Base-by-base conservation (phyloP, 2,113 vertebrate genomes). In the Australoheros scitulus region DNA sequence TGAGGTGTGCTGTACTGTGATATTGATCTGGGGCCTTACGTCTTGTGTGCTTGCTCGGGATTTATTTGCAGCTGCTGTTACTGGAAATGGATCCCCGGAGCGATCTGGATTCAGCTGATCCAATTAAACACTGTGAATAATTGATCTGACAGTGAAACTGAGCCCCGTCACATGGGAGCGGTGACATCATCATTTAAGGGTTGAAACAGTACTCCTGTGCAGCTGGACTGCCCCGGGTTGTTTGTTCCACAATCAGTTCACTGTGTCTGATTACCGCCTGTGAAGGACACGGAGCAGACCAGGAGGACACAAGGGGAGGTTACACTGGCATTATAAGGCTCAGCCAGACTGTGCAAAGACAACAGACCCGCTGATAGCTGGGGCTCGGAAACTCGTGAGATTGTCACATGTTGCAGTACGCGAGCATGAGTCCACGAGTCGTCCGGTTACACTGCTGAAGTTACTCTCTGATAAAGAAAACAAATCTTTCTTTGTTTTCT, bases 41-140 rank as follows among this genome's bases (percentile, higher is more conserved):
- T 87, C 89, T 84, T 50, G 77, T 86, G 81, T 88, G 87, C 89
- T 92, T 88, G 90, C 89, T 94, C 91, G 87, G 91, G 92, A 86
- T 91, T 93, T 94, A 95, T 94, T 94, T 92, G 90, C 89, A 92
- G 93, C 92, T 92, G 94, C 92, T 88, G 87, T 95, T 93, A 94
- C 93, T 92, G 94, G 94, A 94, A 93, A 92, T 79, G 88, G 89
- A 94, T 93, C 93, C 92, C 89, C 17, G 76, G 86, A 92, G 94
- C 90, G 83, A 92, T 91, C 91, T 90, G 92, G 91, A 93, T 94
- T 94, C 93, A 94, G 93, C 93, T 94, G 94, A 95, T 94, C 91
- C 93, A 94, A 94, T 93, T 93, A 95, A 94, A 93, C 80, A 24
- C 92, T 91, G 93, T 94, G 94, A 95, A 95, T 95, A 94, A 95